phyloP scores from a whole-genome alignment of 2,113 vertebrate genomes.

The Empidonax alnorum region DNA sequence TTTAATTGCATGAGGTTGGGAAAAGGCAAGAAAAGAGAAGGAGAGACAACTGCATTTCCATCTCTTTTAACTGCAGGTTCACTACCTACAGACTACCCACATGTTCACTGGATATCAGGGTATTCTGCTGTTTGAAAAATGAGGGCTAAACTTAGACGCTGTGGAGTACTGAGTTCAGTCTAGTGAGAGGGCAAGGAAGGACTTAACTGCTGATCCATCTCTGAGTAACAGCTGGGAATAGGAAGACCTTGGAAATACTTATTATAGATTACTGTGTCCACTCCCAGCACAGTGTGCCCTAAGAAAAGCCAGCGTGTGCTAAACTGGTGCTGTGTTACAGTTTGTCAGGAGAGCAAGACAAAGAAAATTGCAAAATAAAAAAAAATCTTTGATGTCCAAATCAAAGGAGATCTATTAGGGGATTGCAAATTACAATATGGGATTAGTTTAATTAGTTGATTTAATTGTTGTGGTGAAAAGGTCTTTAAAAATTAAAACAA shows the following conservation, averaged over 20 bases:
- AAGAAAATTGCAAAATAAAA: neutral
- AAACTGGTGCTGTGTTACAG: neutral
- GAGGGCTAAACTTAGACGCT: neutral
- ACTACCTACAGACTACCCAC: neutral
- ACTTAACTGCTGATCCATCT: neutral
- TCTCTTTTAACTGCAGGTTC: neutral
- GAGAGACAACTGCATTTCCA: rapidly evolving
- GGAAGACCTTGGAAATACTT: neutral
- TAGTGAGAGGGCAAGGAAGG: neutral
- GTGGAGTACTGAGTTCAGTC: neutral
- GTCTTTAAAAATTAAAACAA: neutral
- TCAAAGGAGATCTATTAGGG: neutral
- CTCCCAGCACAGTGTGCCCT: neutral
- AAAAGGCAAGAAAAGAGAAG: neutral
- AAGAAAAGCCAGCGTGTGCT: neutral
- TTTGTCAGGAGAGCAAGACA: neutral
- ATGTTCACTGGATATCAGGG: neutral
- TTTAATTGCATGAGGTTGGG: neutral
- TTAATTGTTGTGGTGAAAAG: neutral
- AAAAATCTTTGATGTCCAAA: neutral
- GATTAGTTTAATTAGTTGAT: neutral
- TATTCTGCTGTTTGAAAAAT: neutral
- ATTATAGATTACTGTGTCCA: neutral
- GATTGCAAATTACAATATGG: neutral
- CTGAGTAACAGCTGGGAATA: neutral